Evolutionary conservation across 2,797 vertebrate genomes (phyloP).

Genomic region (Otus scops): DNA sequence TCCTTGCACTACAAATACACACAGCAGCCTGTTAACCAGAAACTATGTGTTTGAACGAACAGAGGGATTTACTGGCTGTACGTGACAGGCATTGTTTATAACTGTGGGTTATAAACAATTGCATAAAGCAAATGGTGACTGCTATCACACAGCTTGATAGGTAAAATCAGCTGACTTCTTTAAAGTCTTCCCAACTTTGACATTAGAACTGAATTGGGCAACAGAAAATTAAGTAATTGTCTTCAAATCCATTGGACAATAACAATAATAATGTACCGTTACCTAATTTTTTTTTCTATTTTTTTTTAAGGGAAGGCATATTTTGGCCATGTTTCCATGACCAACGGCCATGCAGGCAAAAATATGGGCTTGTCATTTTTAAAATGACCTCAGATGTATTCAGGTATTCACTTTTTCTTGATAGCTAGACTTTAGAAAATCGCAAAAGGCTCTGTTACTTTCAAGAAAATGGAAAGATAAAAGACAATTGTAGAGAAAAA

Average conservation of each 20-base stretch:
- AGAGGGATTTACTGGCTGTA: background rate
- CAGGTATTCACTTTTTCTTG: background rate
- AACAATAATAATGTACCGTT: background rate
- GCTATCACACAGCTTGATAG: background rate
- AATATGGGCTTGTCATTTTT: background rate
- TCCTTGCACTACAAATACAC: background rate
- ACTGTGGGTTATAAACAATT: background rate
- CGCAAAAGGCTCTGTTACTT: background rate
- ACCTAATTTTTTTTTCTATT: background rate
- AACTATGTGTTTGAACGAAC: background rate
- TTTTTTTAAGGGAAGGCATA: background rate
- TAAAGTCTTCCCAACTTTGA: background rate
- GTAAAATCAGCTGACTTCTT: background rate
- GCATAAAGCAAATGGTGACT: background rate
- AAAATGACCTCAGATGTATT: background rate
- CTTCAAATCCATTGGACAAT: background rate
- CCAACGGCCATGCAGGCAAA: background rate
- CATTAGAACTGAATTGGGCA: background rate
- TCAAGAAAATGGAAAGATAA: background rate
- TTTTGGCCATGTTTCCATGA: background rate
- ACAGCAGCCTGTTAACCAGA: background rate
- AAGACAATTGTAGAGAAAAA: background rate
- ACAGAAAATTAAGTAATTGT: background rate
- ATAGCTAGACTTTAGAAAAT: background rate
- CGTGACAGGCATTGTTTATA: background rate